A percentile compares a stretch with the other conserved stretches of the same genome.
Conservation (phyloP, 2,797 vertebrate genomes). For the Euphonia xanthogaster region DNA sequence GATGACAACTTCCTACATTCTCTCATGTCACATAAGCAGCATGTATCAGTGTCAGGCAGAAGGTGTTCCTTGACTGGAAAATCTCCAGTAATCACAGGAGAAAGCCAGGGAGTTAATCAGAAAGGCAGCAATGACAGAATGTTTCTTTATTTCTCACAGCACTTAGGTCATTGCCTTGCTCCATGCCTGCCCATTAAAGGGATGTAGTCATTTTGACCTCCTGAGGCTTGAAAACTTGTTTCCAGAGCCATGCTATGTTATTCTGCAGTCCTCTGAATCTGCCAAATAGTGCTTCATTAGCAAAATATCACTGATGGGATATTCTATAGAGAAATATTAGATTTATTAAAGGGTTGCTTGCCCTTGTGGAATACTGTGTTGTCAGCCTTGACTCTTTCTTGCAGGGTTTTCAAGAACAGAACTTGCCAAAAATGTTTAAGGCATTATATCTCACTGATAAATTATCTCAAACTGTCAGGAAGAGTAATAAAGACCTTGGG, state of each 20-base stretch:
- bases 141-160: constrained; percentile 33
- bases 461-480: constrained; percentile 34
- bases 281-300: constrained; percentile 25
- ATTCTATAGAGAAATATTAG: not conserved
- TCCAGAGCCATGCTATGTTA: not conserved
- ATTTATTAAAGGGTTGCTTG: not conserved
- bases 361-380: not conserved
- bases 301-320: not conserved
- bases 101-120: constrained; percentile 46
- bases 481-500: constrained; percentile 18
- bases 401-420: not conserved
- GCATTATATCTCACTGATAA: not conserved
- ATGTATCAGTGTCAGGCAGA: constrained; percentile 9
- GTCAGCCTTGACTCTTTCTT: not conserved
- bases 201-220: constrained; percentile 28
- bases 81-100: constrained; percentile 52
- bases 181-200: constrained; percentile 26
- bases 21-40: constrained; percentile 26
- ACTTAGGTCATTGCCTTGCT: constrained; percentile 44
- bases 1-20: constrained; percentile 34
- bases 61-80: constrained; percentile 47
- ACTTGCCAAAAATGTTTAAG: not conserved
- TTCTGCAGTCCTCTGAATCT: not conserved
- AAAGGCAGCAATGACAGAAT: constrained; percentile 35
- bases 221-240: constrained; percentile 32